These are phyloP conservation scores for Luperina nickerlii DNA, from an alignment of 2,888 invertebrate genomes.

Conservation along the genomic window DNA sequence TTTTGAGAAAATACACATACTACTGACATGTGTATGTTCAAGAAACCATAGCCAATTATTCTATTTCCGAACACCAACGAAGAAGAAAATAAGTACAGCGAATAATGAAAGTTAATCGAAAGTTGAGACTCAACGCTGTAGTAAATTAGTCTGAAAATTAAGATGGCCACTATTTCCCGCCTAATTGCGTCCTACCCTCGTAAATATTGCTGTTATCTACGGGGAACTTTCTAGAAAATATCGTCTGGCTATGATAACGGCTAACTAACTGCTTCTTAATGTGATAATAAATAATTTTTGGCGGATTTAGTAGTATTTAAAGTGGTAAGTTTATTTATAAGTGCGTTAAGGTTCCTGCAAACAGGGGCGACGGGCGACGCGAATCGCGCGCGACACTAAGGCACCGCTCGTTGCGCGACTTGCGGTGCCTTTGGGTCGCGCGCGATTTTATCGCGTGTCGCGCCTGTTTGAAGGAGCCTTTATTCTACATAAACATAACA, in stretches of 20 bases:
- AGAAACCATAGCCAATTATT: constrained; percentile 18
- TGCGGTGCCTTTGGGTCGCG: no score
- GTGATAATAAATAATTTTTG: constrained; percentile 32
- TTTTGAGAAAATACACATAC: not conserved
- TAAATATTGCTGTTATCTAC: constrained; percentile 62
- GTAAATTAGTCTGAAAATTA: constrained; percentile 66
- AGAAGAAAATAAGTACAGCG: constrained; percentile 55
- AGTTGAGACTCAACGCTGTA: constrained; percentile 55
- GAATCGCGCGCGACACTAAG: no score
- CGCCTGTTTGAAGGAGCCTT: no score
- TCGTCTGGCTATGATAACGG: constrained; percentile 47
- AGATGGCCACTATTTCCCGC: constrained; percentile 63
- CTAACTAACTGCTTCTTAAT: constrained; percentile 26
- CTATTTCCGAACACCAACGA: constrained; percentile 19
- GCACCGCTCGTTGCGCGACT: no score
- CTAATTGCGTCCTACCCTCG: constrained; percentile 61
- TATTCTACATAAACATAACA: not conserved
- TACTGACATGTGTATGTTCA: not conserved
- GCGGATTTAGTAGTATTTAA: not conserved
- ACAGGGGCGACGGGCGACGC: no score
- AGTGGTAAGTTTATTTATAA: not conserved
- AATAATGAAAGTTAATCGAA: constrained; percentile 60
- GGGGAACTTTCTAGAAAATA: constrained; percentile 58
- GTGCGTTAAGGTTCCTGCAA: not conserved
- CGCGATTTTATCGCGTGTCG: no score